Conservation (phyloP, 2,113 vertebrate genomes). For the Nothocercus julius region DNA sequence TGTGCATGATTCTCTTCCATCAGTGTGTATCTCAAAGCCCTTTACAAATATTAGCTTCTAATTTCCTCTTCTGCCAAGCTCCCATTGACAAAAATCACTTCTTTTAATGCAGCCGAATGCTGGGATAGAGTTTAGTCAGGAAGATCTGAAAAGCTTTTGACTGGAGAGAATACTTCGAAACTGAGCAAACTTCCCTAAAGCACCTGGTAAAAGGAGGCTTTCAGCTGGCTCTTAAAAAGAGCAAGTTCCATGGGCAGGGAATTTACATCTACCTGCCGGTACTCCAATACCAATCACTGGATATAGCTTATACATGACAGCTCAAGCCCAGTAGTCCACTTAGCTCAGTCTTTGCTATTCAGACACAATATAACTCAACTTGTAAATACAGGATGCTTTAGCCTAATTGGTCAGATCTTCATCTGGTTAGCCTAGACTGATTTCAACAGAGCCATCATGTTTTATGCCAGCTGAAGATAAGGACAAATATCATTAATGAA, state of each 20-base stretch:
- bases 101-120: slow-evolving; percentile 35
- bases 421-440: not conserved
- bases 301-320: not conserved
- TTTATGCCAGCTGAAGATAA: not conserved
- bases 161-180: not conserved
- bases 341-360: not conserved
- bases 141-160: slow-evolving; percentile 25
- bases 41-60: slow-evolving; percentile 65
- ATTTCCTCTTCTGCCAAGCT: slow-evolving; percentile 45
- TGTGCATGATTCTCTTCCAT: no score
- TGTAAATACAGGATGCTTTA: not conserved
- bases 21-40: slow-evolving; percentile 44
- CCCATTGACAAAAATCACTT: slow-evolving; percentile 67
- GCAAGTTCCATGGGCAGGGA: not conserved
- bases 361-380: not conserved
- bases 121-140: not conserved
- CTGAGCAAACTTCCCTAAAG: not conserved
- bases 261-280: not conserved
- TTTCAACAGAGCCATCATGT: not conserved
- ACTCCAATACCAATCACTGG: not conserved
- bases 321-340: not conserved
- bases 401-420: not conserved
- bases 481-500: not conserved
- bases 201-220: not conserved
- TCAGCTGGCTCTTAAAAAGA: not conserved